These are phyloP conservation scores for Haliclona indistincta DNA, from an alignment of 37 sponge, comb jelly and placozoan species.

Conservation along the genomic window DNA sequence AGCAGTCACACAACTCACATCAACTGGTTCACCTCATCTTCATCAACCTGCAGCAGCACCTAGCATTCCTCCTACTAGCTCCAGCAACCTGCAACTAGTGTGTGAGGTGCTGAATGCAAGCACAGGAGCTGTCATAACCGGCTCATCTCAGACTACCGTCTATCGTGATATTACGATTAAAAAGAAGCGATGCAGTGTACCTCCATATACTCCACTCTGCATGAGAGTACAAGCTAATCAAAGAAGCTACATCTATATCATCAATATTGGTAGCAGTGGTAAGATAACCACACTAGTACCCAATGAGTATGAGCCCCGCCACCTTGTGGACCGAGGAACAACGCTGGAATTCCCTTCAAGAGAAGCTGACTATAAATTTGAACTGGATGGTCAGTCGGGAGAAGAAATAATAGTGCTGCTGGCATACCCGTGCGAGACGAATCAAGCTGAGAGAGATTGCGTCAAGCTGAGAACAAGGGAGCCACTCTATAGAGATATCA, in stretches of 20 bases:
- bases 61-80: no score
- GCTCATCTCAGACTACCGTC: no score
- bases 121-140: no score
- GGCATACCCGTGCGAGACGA: constrained; percentile 29
- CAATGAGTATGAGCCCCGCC: background rate
- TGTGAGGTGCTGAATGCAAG: no score
- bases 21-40: no score
- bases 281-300: background rate
- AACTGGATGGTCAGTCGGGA: constrained; percentile 28
- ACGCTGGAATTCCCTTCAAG: background rate
- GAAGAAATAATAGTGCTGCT: constrained; percentile 27
- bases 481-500: no score
- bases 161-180: background rate
- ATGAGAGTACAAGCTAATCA: background rate
- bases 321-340: background rate
- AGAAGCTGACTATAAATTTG: constrained; percentile 30
- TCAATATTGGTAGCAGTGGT: constrained; percentile 7
- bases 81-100: no score
- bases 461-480: no score
- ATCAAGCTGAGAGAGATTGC: no score
- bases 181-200: background rate
- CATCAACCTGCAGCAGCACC: no score
- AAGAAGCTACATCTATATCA: background rate
- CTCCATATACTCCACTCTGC: constrained; percentile 1
- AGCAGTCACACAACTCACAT: no score